A percentile compares a stretch with the other conserved stretches of the same genome.
Evolutionary conservation across 2,888 invertebrate species (phyloP).

Genomic region (Dicranocentrus wangi): DNA sequence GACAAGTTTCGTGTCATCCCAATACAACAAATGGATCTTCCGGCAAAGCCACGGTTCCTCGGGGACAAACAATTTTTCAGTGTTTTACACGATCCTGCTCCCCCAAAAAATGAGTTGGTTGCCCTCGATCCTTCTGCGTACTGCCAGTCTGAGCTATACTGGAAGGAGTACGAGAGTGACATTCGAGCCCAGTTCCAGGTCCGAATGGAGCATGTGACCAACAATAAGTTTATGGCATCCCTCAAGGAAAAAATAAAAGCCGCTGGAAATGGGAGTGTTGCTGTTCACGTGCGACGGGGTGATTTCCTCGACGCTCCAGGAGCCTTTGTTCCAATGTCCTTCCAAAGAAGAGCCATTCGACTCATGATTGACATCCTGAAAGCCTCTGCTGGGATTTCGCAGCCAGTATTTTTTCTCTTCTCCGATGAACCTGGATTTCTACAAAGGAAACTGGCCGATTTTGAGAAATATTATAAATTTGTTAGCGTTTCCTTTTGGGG

Average conservation of each 20-base stretch:
- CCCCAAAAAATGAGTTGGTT: too few species aligned
- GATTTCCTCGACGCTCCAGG: neutral
- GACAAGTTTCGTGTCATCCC: too few species aligned
- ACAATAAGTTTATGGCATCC: neutral
- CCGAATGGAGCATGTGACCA: neutral
- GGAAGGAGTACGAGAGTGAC: neutral
- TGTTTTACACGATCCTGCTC: too few species aligned
- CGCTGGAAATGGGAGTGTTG: slow-evolving; percentile 34
- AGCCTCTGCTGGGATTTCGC: too few species aligned
- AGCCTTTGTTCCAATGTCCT: neutral
- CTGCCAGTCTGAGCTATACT: slow-evolving; percentile 18
- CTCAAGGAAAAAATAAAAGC: neutral
- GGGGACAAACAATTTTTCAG: too few species aligned
- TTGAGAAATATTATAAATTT: neutral
- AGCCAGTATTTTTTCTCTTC: slow-evolving; percentile 29
- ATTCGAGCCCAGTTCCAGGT: neutral
- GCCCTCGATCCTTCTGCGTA: too few species aligned
- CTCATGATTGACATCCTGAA: neutral
- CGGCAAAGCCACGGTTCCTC: too few species aligned
- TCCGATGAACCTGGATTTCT: slow-evolving; percentile 30
- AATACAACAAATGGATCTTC: too few species aligned
- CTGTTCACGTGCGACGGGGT: slow-evolving; percentile 42
- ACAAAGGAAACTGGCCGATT: slow-evolving; percentile 13
- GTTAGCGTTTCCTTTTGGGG: neutral
- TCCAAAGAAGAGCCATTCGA: slow-evolving; percentile 18